Evolutionary conservation across 2,888 invertebrate genomes (phyloP).

Genomic region (Chesias legatella): DNA sequence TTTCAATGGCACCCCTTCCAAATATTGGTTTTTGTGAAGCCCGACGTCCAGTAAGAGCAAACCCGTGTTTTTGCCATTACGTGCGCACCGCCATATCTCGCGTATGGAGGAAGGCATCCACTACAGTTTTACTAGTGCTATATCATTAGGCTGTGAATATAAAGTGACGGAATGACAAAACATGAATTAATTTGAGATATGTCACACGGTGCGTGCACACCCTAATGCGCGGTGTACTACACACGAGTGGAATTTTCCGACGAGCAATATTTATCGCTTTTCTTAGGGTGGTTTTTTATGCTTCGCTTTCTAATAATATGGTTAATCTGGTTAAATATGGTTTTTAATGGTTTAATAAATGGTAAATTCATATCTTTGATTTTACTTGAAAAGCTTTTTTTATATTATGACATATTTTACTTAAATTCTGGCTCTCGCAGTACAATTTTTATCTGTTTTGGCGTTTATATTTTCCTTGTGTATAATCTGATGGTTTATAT

Average conservation of each 20-base stretch:
- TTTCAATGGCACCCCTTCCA: conserved; percentile 73
- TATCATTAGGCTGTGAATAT: conserved; percentile 74
- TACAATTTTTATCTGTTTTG: too few relatives aligned
- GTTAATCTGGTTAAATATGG: too few relatives aligned
- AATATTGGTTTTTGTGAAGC: conserved; percentile 76
- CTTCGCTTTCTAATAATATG: too few relatives aligned
- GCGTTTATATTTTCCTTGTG: too few relatives aligned
- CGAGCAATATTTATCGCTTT: too few relatives aligned
- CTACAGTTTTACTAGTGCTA: conserved; percentile 70
- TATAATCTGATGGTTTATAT: too few relatives aligned
- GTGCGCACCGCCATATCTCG: conserved; percentile 63
- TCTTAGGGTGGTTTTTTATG: too few relatives aligned
- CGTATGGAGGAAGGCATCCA: conserved; percentile 49
- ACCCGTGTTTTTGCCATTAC: conserved; percentile 71
- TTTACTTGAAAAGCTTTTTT: too few relatives aligned
- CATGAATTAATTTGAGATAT: conserved; percentile 79
- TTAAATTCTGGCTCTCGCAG: too few relatives aligned
- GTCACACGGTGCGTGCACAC: conserved; percentile 73
- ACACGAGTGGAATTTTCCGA: conserved; percentile 30
- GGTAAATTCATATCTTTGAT: too few relatives aligned
- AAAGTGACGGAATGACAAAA: conserved; percentile 79
- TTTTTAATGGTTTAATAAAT: too few relatives aligned
- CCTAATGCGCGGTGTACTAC: conserved; percentile 48
- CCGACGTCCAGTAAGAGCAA: conserved; percentile 74
- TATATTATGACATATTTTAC: too few relatives aligned